A percentile compares a stretch with the other conserved stretches of the same genome.
These are phyloP conservation scores for Drosophila ogumai DNA, from an alignment of 1,140 invertebrate species.

Conservation along the genomic window DNA sequence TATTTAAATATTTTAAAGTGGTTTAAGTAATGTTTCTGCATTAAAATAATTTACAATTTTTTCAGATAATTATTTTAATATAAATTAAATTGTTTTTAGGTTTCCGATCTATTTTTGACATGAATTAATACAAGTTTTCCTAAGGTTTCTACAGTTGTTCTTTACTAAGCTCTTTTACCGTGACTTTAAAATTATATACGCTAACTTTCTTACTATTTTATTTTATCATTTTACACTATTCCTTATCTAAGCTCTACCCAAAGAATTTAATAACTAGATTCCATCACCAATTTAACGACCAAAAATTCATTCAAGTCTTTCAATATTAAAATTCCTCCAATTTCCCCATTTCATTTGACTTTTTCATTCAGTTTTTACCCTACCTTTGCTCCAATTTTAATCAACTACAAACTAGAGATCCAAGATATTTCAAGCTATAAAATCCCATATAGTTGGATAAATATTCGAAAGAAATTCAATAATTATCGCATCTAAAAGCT, in stretches of 20 bases:
- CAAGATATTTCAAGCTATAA: constrained; percentile 9
- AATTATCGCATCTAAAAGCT: constrained; percentile 71
- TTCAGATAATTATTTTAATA: too few relatives aligned
- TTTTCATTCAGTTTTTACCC: constrained; percentile 31
- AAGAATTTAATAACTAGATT: not conserved
- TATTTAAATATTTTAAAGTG: too few relatives aligned
- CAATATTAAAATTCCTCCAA: not conserved
- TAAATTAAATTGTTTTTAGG: not conserved
- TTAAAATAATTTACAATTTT: too few relatives aligned
- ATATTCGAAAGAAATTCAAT: constrained; percentile 50
- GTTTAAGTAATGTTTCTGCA: too few relatives aligned
- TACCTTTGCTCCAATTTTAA: constrained; percentile 49
- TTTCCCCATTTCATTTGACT: not conserved
- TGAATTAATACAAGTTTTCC: too few relatives aligned
- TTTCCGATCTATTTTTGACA: not conserved
- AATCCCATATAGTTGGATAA: constrained; percentile 27
- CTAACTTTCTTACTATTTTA: too few relatives aligned
- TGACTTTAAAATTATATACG: not conserved
- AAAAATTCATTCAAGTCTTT: constrained; percentile 41
- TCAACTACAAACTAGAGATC: constrained; percentile 54
- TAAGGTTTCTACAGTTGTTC: not conserved
- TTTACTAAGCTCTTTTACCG: accelerated
- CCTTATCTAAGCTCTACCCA: not conserved
- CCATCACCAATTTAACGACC: not conserved
- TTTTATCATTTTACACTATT: not conserved